Conservation (phyloP, 2,113 vertebrate species). For the Notiomystis cincta region DNA sequence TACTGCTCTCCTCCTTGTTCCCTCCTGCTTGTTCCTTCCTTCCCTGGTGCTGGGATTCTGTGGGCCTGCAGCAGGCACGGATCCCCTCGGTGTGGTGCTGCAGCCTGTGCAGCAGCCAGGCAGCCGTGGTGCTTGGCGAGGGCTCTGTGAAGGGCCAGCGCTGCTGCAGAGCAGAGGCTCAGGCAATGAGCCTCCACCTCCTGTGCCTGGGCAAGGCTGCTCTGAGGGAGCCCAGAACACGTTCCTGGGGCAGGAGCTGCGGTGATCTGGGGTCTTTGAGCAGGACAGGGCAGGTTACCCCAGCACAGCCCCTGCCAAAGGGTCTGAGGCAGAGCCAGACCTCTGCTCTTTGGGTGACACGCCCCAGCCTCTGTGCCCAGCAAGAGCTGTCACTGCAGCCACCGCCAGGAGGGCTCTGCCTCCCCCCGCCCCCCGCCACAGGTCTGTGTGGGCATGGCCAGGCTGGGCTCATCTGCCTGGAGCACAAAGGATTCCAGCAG, state of each 20-base stretch:
- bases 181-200: background rate
- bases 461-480: accelerated
- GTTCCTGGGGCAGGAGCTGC: accelerated
- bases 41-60: background rate
- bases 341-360: background rate
- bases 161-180: background rate
- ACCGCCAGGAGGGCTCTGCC: background rate
- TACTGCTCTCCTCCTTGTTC: background rate
- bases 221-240: background rate
- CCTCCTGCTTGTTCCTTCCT: background rate
- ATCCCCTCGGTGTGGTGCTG: background rate
- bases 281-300: accelerated
- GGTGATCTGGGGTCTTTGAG: background rate
- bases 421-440: accelerated
- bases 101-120: background rate
- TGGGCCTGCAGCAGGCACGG: background rate
- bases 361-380: background rate
- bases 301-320: background rate
- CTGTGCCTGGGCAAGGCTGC: background rate
- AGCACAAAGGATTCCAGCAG: background rate
- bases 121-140: accelerated
- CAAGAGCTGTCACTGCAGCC: accelerated
- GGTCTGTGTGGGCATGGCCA: accelerated
- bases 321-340: background rate
- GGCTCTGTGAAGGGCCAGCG: background rate